Base-by-base conservation (phyloP, 64 coral and sea anemone genomes). In the Montipora capricornis region DNA sequence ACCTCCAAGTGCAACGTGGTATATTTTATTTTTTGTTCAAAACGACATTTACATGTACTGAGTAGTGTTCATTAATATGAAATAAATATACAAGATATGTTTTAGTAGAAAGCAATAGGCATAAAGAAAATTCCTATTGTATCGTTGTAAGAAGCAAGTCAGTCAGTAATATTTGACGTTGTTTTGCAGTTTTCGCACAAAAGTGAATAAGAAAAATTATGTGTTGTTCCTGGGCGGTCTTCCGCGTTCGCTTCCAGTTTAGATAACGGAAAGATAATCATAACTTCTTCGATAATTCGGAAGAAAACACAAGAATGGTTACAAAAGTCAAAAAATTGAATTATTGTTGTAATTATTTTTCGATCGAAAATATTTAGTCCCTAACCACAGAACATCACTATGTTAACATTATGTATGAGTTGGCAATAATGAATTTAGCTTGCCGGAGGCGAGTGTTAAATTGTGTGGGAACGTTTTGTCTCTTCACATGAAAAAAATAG, bases 391-490 rank as follows among this genome's bases (percentile, higher is more conserved):
- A 94, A 89, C 87, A 76, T 90, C 83, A 11, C 70, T 55, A 62
- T 46, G 73, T 29, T 19, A 52, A 71, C 66, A 81, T 29, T 5
- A 24, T 49, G 49, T 75, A 84, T 84, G 47, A 64, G 37, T 20
- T 74, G 49, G 81, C 73, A 61, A 81, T 49, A 49, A 78, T 78
- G 88, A 79, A 89, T 70, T 89, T 70, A 53, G 22, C 51, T 90
- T 53, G 93, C 93, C 93, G 68, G 64, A 55, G 93, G 93, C 93
- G 15, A 95, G 74, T 76, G 77, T 94, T 64, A 64, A 95, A 95
- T 90, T 90, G 87, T 95, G 77, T 95, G 89, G 88, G 93, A 95
- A 95, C 87, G 93, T 90, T 95, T 89, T 90, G 89, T 75, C 47
- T 47, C 51, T 95, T 73, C 93, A 95, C 77, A 79, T 90, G 88